phyloP scores from a whole-genome alignment of 2,113 vertebrate genomes.

The Pluvialis apricaria region DNA sequence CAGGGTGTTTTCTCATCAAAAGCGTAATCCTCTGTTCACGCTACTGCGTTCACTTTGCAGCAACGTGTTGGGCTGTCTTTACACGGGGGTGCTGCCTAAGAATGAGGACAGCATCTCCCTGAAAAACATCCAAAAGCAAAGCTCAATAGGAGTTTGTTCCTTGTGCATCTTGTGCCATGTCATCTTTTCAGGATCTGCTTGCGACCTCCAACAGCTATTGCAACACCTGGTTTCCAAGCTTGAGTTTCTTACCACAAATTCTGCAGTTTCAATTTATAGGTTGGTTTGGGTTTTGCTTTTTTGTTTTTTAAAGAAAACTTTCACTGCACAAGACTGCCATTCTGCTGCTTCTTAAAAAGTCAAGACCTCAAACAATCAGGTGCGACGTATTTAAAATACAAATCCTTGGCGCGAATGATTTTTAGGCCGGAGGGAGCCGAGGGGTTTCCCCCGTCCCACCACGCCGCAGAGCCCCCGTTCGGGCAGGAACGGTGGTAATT shows the following conservation, averaged over 20 bases:
- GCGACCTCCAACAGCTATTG: background rate
- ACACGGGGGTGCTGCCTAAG: background rate
- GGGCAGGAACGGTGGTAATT: too few relatives aligned
- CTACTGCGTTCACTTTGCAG: background rate
- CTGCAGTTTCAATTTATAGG: background rate
- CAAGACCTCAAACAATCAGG: background rate
- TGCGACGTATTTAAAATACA: background rate
- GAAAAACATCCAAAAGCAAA: background rate
- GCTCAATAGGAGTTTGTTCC: background rate
- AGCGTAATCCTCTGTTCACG: background rate
- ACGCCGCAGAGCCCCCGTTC: background rate
- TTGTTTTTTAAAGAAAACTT: background rate
- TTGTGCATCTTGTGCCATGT: background rate
- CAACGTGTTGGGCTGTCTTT: accelerated
- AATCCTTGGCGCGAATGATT: background rate
- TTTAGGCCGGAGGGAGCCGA: background rate
- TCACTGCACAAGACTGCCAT: background rate
- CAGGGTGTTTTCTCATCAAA: background rate
- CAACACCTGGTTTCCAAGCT: too few relatives aligned
- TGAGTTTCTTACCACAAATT: background rate
- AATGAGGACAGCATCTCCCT: background rate
- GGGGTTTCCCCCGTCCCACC: background rate
- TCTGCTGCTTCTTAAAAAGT: too few relatives aligned
- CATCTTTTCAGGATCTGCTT: background rate
- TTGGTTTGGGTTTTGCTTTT: too few relatives aligned